Conservation (phyloP, 2,888 invertebrate species). For the Drosophila nigricruria region DNA sequence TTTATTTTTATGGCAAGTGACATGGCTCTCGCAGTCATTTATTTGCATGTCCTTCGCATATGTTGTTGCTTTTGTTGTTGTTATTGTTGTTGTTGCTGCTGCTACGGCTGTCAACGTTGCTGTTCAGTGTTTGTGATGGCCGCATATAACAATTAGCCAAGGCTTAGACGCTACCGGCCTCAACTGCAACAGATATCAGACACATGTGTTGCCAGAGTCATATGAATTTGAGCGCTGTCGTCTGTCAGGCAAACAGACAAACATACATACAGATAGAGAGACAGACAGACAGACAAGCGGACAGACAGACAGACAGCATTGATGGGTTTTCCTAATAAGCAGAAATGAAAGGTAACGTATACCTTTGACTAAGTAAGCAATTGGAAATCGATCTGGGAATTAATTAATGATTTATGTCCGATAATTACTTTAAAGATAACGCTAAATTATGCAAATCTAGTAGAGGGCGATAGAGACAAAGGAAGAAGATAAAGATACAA, state of each 20-base stretch:
- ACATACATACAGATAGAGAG: background rate
- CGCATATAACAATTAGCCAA: conserved; percentile 76
- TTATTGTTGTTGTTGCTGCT: conserved; percentile 27
- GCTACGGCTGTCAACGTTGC: conserved; percentile 47
- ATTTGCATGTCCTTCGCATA: conserved; percentile 25
- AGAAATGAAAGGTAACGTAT: background rate
- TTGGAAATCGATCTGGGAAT: background rate
- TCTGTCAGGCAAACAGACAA: conserved; percentile 24
- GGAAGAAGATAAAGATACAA: no score
- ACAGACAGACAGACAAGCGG: no score
- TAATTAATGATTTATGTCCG: background rate
- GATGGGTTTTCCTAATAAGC: conserved; percentile 53
- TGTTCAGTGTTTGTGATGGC: conserved; percentile 50
- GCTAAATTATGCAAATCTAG: background rate
- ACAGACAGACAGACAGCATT: no score
- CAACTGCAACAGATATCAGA: conserved; percentile 62
- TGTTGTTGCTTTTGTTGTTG: conserved; percentile 34
- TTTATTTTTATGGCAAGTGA: conserved; percentile 40
- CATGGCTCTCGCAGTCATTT: conserved; percentile 18
- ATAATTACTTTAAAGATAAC: background rate
- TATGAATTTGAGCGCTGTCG: conserved; percentile 27
- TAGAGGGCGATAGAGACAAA: background rate
- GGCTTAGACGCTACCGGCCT: conserved; percentile 51
- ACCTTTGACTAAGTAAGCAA: background rate
- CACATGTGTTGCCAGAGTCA: conserved; percentile 68